Conservation (phyloP, 2,888 invertebrate genomes). For the Muscina levida region DNA sequence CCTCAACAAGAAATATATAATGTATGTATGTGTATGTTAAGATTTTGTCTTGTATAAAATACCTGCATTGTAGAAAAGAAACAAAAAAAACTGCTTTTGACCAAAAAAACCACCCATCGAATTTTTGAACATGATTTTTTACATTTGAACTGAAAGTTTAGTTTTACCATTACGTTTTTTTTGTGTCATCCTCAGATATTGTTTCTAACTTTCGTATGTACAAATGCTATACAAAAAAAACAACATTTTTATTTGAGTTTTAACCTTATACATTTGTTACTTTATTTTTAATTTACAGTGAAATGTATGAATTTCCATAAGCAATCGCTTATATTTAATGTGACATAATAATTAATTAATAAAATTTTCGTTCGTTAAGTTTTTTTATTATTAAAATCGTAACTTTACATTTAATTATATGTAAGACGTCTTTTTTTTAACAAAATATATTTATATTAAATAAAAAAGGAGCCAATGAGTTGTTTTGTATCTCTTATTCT, state of each 20-base stretch:
- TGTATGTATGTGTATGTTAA: too few relatives aligned
- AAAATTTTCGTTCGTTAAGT: too few relatives aligned
- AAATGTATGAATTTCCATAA: constrained; percentile 11
- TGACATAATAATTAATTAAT: too few relatives aligned
- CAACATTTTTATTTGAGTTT: too few relatives aligned
- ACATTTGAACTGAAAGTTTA: not conserved
- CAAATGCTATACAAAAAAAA: not conserved
- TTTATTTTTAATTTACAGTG: too few relatives aligned
- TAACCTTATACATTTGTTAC: too few relatives aligned
- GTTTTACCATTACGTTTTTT: not conserved
- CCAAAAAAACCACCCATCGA: constrained; percentile 60
- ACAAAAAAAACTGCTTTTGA: constrained; percentile 48
- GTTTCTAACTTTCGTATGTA: constrained; percentile 24
- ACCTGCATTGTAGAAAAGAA: constrained; percentile 24
- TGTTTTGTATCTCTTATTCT: too few relatives aligned
- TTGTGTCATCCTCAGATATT: not conserved
- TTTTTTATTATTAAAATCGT: not conserved
- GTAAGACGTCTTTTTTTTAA: constrained; percentile 5
- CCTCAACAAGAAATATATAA: constrained; percentile 8
- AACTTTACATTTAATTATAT: constrained; percentile 20
- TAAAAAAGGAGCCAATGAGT: too few relatives aligned
- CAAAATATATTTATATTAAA: not conserved
- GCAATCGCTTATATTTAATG: too few relatives aligned
- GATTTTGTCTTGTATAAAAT: constrained; percentile 11
- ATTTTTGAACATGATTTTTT: constrained; percentile 32